Conservation (phyloP, 2,797 vertebrate genomes). For the Acestrorhynchus altus region DNA sequence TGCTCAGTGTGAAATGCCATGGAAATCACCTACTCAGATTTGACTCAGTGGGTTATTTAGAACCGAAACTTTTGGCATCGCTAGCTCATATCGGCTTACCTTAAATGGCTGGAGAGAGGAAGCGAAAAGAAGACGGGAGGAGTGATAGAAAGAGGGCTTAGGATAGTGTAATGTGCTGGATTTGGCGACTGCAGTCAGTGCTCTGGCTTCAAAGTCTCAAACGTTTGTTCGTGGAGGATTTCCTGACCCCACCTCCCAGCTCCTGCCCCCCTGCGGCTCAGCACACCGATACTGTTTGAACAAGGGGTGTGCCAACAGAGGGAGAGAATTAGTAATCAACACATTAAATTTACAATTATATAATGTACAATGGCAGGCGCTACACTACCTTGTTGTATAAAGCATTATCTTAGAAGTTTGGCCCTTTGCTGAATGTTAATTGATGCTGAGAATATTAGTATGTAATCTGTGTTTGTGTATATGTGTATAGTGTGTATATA, state of each 20-base stretch:
- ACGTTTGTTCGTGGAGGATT: slow-evolving; percentile 39
- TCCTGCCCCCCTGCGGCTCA: background rate
- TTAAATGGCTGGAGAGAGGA: slow-evolving; percentile 19
- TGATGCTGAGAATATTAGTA: too few species aligned
- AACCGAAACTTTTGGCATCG: slow-evolving; percentile 11
- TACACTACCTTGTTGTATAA: too few species aligned
- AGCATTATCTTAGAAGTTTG: too few species aligned
- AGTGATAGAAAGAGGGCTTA: slow-evolving; percentile 20
- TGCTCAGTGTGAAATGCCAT: background rate
- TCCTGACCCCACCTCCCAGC: slow-evolving; percentile 43
- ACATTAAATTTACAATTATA: too few species aligned
- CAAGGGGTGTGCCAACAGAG: background rate
- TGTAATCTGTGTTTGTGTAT: too few species aligned
- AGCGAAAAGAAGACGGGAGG: slow-evolving; percentile 18
- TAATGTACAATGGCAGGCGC: too few species aligned
- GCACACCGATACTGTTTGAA: slow-evolving; percentile 14
- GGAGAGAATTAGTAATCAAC: background rate
- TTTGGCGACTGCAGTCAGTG: slow-evolving; percentile 33
- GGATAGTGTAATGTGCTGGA: slow-evolving; percentile 36
- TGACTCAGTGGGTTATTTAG: background rate
- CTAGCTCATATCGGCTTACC: slow-evolving; percentile 23
- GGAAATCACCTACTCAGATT: background rate
- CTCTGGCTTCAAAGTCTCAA: slow-evolving; percentile 39
- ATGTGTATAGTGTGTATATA: too few species aligned
- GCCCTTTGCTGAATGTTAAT: too few species aligned